Conservation (phyloP, 2,113 vertebrate genomes). For the Atractosteus spatula region DNA sequence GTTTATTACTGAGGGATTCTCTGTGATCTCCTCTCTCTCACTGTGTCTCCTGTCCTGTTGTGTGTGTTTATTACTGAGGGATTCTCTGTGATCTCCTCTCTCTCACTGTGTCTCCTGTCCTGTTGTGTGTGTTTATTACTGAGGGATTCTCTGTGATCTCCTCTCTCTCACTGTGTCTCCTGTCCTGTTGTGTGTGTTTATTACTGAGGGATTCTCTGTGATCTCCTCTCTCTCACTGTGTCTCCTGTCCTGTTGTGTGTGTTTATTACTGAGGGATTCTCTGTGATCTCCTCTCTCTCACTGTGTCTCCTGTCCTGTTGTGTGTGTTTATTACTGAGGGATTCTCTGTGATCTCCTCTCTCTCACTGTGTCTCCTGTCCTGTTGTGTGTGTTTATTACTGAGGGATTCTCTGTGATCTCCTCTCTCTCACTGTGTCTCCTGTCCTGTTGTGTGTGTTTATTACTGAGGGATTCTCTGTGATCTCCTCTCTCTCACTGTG, state of each 20-base stretch:
- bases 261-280: no score
- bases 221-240: neutral
- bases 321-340: neutral
- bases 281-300: no score
- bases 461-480: constrained; percentile 85
- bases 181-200: no score
- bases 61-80: no score
- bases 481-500: constrained; percentile 24
- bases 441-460: constrained; percentile 46
- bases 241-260: neutral
- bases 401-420: no score
- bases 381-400: no score
- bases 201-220: neutral
- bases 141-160: no score
- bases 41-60: no score
- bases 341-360: no score
- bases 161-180: no score
- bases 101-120: neutral
- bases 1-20: constrained; percentile 84
- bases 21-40: constrained; percentile 55
- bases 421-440: neutral
- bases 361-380: no score
- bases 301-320: neutral
- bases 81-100: no score
- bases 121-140: neutral